Base-by-base conservation (phyloP, 2,888 invertebrate species). In the Brachypalpus laphriformis region DNA sequence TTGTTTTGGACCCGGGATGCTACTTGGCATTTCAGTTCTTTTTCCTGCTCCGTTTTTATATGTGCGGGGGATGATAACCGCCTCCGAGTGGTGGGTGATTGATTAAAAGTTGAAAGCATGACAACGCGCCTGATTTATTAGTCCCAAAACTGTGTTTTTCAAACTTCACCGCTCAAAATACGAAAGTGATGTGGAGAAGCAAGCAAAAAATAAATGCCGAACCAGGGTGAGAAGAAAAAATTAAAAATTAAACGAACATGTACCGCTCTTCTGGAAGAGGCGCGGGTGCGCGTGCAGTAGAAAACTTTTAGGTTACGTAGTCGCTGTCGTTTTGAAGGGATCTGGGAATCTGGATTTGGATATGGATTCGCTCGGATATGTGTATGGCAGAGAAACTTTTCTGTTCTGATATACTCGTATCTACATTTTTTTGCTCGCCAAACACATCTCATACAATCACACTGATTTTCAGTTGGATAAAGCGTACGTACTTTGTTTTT, bases 91-190 rank as follows among this genome's bases (percentile, higher is more conserved):
- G 75, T 85, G 65, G 81, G 65, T 85, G 85, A 85, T 85, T 85
- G 85, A 85, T 85, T 85, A 85, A 85, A 85, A 85, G 85, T 85
- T 85, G 85, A 85, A 85, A 85, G 85, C 85, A 85, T 85, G 85
- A 85, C 85, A 85, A 81, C 81, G 75, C 65, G 81, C 70, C 80
- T 85, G 85, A 85, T 85, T 85, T 85, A 85, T 85, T 85, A 85
- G 85, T 85, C 85, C 85, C 85, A 85, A 85, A 85, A 81, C 85
- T 81, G 85, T 81, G 81, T 85, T 85, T 85, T 85, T 85, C 71
- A 85, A 85, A 85, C 81, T 85, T 81, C 85, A 85, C n/a, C 85
- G 59, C 71, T 81, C 75, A 78, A 80, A 80, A 83, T 34, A 40
- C 74, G 25, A 75, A 76, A 81, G 34, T 77, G 77, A 75, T 61